These are phyloP conservation scores for Simalia tracyae DNA, from an alignment of 2,797 vertebrate genomes.

Conservation along the genomic window DNA sequence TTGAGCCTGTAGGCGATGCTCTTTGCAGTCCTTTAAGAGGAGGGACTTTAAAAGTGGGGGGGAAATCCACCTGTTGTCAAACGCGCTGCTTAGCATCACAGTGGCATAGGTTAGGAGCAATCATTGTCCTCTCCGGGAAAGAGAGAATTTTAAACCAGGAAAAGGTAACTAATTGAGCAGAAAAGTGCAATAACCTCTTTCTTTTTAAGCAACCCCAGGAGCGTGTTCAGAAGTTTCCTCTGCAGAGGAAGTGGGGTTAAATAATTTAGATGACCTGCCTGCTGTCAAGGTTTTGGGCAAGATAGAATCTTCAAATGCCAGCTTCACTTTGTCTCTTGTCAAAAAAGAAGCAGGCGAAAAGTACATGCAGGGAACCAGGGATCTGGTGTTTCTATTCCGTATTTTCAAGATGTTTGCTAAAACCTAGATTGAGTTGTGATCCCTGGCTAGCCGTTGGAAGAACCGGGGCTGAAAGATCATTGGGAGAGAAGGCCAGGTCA, in stretches of 20 bases:
- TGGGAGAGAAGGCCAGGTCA: slow-evolving; percentile 3
- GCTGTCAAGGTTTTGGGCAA: not conserved
- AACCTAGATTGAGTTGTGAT: not conserved
- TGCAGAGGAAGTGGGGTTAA: not conserved
- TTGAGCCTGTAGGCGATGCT: not conserved
- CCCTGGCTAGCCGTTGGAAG: not conserved
- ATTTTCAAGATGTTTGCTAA: not conserved
- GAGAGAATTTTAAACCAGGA: slow-evolving; percentile 50
- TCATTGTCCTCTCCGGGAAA: slow-evolving; percentile 34
- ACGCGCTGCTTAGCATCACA: not conserved
- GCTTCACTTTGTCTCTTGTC: not conserved
- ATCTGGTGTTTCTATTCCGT: not conserved
- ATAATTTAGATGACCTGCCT: not conserved
- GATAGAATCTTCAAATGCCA: not conserved
- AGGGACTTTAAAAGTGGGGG: slow-evolving; percentile 29
- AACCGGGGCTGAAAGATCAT: slow-evolving; percentile 49
- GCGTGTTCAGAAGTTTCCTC: not conserved
- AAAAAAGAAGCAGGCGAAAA: not conserved
- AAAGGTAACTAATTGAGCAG: slow-evolving; percentile 46
- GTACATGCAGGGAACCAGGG: not conserved
- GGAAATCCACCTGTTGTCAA: slow-evolving; percentile 15
- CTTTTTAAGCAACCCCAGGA: not conserved
- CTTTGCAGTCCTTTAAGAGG: not conserved
- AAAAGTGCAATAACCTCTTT: not conserved
- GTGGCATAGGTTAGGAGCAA: slow-evolving; percentile 36